A percentile compares a stretch with the other conserved stretches of the same genome.
These are phyloP conservation scores for Hyla sarda DNA, from an alignment of 2,113 vertebrate species.

Conservation along the genomic window DNA sequence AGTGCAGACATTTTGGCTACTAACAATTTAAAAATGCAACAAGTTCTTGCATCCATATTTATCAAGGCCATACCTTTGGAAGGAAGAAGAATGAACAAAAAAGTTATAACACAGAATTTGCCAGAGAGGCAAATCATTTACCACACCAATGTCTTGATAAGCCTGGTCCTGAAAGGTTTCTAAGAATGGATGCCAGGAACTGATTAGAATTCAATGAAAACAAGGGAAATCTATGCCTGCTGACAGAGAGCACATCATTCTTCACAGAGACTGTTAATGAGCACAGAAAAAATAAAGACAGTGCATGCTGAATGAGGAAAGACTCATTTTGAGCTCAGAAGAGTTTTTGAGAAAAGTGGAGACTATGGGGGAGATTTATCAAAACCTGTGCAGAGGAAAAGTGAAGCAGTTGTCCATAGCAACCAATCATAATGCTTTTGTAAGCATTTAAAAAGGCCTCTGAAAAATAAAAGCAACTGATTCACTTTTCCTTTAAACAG, in stretches of 20 bases:
- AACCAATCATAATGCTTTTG: too few species aligned
- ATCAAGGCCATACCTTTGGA: not conserved
- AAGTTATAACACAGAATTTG: not conserved
- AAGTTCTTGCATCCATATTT: not conserved
- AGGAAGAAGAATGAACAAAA: not conserved
- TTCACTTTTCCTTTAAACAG: too few species aligned
- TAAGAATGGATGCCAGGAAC: not conserved
- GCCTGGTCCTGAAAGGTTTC: not conserved
- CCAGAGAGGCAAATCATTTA: not conserved
- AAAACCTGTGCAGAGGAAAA: too few species aligned
- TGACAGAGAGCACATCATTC: not conserved
- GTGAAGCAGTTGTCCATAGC: too few species aligned
- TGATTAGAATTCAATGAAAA: conserved; percentile 8
- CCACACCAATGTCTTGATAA: not conserved
- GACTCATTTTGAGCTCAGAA: not conserved
- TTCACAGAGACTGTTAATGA: not conserved
- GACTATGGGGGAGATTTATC: too few species aligned
- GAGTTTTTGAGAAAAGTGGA: not conserved
- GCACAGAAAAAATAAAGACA: not conserved
- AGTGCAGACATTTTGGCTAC: not conserved
- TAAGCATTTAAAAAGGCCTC: too few species aligned
- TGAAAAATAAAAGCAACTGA: too few species aligned
- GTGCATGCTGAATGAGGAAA: not conserved
- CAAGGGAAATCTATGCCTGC: not conserved
- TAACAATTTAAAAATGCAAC: not conserved